Percentiles rank a stretch among this genome's conserved stretches.
phyloP scores from a whole-genome alignment of 2,797 vertebrate genomes.

The Myotis pilosus region DNA sequence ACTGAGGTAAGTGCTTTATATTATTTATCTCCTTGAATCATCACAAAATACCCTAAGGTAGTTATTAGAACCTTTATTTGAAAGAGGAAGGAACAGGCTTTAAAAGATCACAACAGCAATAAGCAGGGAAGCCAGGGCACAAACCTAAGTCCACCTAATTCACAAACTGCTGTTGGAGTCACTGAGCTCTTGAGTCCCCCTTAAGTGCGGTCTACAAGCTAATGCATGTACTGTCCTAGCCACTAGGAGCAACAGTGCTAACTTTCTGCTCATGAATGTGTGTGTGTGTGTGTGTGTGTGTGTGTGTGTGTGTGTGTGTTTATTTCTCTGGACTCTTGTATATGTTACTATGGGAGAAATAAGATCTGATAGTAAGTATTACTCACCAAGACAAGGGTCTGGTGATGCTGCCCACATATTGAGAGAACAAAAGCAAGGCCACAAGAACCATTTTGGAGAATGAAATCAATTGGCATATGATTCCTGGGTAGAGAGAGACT shows the following conservation, averaged over 20 bases:
- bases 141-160: neutral
- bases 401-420: neutral
- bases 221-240: neutral
- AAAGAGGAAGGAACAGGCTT: neutral
- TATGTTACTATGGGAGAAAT: neutral
- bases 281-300: neutral
- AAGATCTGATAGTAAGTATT: neutral
- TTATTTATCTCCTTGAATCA: neutral
- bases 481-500: neutral
- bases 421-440: neutral
- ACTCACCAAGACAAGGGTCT: neutral
- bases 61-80: neutral
- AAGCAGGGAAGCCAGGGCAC: neutral
- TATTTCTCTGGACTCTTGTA: neutral
- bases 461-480: neutral
- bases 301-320: neutral
- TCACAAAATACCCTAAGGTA: neutral
- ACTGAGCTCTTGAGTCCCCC: neutral
- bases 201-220: neutral
- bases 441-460: neutral
- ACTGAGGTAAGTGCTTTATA: neutral
- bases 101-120: neutral
- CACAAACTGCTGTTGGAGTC: neutral
- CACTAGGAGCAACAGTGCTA: neutral
- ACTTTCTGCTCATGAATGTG: neutral